phyloP scores from a whole-genome alignment of 2,113 vertebrate genomes.

The Todiramphus chloris region DNA sequence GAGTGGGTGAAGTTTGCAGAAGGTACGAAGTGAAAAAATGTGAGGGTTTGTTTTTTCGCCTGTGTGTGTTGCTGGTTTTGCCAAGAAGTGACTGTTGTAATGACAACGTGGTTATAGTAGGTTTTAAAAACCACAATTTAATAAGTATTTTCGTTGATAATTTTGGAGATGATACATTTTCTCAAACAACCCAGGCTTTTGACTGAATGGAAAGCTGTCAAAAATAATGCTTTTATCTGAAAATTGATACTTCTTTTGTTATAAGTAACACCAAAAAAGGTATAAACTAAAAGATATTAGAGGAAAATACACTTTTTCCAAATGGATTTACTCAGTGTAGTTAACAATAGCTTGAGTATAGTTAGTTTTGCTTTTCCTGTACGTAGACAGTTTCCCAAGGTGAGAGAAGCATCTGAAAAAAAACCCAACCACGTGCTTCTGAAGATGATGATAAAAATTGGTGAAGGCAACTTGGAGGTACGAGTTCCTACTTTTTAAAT shows the following conservation, averaged over 20 bases:
- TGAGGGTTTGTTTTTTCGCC: background rate
- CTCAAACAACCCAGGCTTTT: background rate
- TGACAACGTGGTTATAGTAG: background rate
- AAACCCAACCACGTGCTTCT: background rate
- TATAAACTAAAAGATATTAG: background rate
- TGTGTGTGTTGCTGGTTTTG: background rate
- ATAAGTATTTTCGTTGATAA: background rate
- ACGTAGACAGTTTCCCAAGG: background rate
- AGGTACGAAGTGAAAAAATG: background rate
- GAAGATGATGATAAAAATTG: background rate
- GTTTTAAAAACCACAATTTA: background rate
- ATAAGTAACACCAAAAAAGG: background rate
- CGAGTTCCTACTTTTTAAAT: conserved; percentile 25
- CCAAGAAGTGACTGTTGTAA: background rate
- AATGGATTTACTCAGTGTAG: background rate
- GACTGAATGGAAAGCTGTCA: background rate
- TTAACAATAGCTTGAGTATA: background rate
- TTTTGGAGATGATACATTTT: background rate
- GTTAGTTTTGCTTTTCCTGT: background rate
- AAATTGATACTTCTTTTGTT: background rate
- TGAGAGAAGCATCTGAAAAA: conserved; percentile 12
- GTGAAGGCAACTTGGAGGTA: background rate
- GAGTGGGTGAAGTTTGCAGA: background rate
- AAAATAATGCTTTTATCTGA: background rate
- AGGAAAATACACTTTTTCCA: background rate